Evolutionary conservation across 2,888 invertebrate genomes (phyloP).

Genomic region (Conus canariensis): DNA sequence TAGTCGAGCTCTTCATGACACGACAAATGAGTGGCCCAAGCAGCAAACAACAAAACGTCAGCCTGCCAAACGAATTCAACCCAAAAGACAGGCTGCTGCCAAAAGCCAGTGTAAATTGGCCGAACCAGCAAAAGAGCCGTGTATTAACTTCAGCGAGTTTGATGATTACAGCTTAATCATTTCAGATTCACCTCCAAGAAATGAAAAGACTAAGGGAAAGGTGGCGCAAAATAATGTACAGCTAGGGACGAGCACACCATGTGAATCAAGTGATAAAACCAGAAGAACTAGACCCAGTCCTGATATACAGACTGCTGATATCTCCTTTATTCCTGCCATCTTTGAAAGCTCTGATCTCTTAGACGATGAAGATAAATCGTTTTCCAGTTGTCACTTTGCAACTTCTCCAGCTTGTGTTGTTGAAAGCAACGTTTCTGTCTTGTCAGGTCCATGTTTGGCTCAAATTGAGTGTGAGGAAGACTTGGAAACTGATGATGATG

Average conservation of each 20-base stretch:
- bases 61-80: background rate
- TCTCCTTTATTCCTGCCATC: slow-evolving; percentile 57
- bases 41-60: background rate
- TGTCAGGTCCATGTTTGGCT: background rate
- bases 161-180: slow-evolving; percentile 70
- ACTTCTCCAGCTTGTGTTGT: background rate
- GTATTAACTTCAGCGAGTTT: slow-evolving; percentile 69
- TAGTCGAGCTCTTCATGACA: slow-evolving; percentile 41
- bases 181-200: slow-evolving; percentile 54
- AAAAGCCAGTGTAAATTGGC: background rate
- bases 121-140: background rate
- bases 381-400: slow-evolving; percentile 26
- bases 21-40: slow-evolving; percentile 14
- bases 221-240: background rate
- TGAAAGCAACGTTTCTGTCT: background rate
- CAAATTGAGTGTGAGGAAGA: background rate
- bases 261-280: slow-evolving; percentile 36
- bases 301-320: slow-evolving; percentile 51
- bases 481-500: background rate
- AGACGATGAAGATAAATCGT: background rate
- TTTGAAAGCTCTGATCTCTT: slow-evolving; percentile 13
- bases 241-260: slow-evolving; percentile 66
- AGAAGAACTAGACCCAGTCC: slow-evolving; percentile 39
- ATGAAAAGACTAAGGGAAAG: background rate
- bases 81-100: slow-evolving; percentile 14